Evolutionary conservation across 2,113 vertebrate genomes (phyloP), one percentile per base, ranked within the genome.

Genomic region (Etia nguti): DNA sequence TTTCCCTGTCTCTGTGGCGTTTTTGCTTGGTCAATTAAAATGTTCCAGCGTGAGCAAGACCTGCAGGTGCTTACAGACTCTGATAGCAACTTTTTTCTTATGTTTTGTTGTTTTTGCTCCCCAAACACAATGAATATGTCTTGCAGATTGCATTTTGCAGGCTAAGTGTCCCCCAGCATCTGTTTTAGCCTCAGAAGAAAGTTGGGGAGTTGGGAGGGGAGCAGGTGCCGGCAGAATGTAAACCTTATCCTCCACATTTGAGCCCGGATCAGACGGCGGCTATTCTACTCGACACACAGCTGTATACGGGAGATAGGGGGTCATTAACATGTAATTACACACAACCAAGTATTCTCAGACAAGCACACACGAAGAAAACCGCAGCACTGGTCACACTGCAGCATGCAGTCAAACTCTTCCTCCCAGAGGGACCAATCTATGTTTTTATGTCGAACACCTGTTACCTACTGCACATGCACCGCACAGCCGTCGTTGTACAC

Each of bases 291-390:
- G 11, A 70, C 80, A 90, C 79, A 60, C 88, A 89, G 84, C 87
- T 91, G 89, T 93, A 84, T 77, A 91, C 81, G 77, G 73, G 80
- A 54, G 85, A 68, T 13, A 38, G 60, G 85, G 31, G 75, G 89
- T 94, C 90, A 93, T 95, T 93, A 95, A 91, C 91, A 91, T 93
- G 85, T 84, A 88, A 94, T 95, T 93, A 93, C 86, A 56, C 50
- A 87, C 77, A 84, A 34, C 41, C 38, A 31, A 80, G 81, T 48
- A 73, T 29, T 73, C 46, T 48, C 26, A 81, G 83, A 56, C 75
- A 83, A 4, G 54, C 86, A 82, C 36, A 59, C 6, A 38, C 12
- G 10, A 13, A 81, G 55, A 24, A 85, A 83, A 79, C 84, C 13
- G 6, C 38, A 62, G 54, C 68, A 16, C 85, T 85, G 85, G 85